A percentile compares a stretch with the other conserved stretches of the same genome.
These are phyloP conservation scores for Forficula auricularia DNA, from an alignment of 1,140 invertebrate species.

Conservation along the genomic window DNA sequence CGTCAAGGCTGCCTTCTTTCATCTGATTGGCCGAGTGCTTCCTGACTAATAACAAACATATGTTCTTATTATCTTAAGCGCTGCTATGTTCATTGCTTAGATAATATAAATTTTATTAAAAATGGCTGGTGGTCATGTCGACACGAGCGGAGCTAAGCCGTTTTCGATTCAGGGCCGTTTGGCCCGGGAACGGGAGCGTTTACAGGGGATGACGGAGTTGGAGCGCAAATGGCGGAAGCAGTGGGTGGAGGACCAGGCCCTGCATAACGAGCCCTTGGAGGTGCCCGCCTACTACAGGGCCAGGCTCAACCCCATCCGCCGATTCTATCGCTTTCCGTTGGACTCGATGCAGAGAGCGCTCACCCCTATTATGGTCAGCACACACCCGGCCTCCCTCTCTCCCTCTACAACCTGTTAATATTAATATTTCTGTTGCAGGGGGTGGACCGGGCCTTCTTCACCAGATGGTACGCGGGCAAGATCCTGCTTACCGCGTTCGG, in stretches of 20 bases:
- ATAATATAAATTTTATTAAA: no score
- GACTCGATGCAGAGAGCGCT: conserved; percentile 37
- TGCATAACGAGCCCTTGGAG: conserved; percentile 51
- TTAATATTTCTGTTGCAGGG: conserved; percentile 31
- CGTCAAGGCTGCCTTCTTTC: no score
- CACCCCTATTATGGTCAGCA: conserved; percentile 37
- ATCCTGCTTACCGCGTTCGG: conserved; percentile 28
- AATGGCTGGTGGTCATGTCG: conserved; percentile 11
- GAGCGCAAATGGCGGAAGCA: conserved; percentile 66
- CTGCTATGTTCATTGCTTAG: no score
- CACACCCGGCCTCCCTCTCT: no score
- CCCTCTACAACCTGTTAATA: no score
- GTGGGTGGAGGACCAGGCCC: conserved; percentile 64
- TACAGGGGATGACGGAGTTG: conserved; percentile 62
- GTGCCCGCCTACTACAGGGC: conserved; percentile 46
- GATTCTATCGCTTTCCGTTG: conserved; percentile 52
- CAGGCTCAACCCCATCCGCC: conserved; percentile 56
- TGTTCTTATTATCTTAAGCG: no score
- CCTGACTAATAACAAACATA: no score
- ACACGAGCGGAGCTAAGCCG: conserved; percentile 42
- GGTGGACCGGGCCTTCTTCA: conserved; percentile 26
- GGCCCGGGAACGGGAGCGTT: conserved; percentile 51
- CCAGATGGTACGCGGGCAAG: conserved; percentile 46
- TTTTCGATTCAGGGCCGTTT: conserved; percentile 58
- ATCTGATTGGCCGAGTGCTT: no score